Percentiles rank a stretch among this genome's conserved stretches.
These are phyloP conservation scores for Ctenomys sociabilis DNA, from an alignment of 2,113 vertebrate genomes.

Conservation along the genomic window DNA sequence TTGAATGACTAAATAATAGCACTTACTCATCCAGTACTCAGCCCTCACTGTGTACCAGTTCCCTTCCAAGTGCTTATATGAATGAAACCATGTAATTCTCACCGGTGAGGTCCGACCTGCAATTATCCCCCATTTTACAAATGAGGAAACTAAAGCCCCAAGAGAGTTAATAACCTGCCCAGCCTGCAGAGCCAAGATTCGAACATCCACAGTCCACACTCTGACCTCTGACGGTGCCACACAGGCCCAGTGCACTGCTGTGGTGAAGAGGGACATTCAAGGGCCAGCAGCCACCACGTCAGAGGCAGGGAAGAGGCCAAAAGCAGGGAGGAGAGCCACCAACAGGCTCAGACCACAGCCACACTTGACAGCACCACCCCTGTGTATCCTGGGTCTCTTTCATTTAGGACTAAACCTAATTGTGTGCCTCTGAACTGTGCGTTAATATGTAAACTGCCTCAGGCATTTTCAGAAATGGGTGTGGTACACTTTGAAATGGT, in stretches of 20 bases:
- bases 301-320: not conserved
- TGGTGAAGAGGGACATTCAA: not conserved
- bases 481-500: conserved; percentile 20
- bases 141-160: not conserved
- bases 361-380: not conserved
- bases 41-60: not conserved
- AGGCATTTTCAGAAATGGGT: conserved; percentile 52
- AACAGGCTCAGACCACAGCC: not conserved
- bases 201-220: not conserved
- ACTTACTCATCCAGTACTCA: not conserved
- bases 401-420: conserved; percentile 29
- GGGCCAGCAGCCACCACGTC: not conserved
- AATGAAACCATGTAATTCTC: not conserved
- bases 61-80: not conserved
- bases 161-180: not conserved
- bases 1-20: not conserved
- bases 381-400: conserved; percentile 36
- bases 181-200: not conserved
- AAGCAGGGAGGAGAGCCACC: not conserved
- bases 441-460: conserved; percentile 61
- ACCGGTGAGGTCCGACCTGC: not conserved
- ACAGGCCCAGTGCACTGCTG: not conserved
- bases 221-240: not conserved
- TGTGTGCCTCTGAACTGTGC: conserved; percentile 39
- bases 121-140: not conserved